Percentiles rank a stretch among this genome's conserved stretches.
Conservation (phyloP, 2,113 vertebrate species). For the Pedionomus torquatus region DNA sequence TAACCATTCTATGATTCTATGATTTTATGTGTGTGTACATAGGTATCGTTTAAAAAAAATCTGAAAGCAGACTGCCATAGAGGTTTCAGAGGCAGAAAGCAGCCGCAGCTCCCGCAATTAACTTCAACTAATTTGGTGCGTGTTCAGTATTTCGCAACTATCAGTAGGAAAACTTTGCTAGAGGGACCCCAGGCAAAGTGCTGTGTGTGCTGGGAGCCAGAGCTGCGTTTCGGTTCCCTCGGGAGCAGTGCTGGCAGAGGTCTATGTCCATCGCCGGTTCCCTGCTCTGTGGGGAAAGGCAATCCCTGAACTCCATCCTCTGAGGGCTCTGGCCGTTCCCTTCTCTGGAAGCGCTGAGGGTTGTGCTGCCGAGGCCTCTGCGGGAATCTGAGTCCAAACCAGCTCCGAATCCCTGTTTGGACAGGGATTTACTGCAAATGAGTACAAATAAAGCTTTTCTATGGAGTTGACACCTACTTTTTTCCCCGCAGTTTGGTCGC, state of each 20-base stretch:
- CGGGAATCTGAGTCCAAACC: background rate
- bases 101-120: rapidly evolving
- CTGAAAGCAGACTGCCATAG: background rate
- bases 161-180: background rate
- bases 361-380: no score
- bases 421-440: rapidly evolving
- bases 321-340: rapidly evolving
- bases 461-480: rapidly evolving
- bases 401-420: background rate
- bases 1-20: background rate
- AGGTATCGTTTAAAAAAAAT: background rate
- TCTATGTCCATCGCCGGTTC: rapidly evolving
- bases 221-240: background rate
- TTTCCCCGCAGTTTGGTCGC: background rate
- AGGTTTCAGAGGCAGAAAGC: background rate
- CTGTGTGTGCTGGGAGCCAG: rapidly evolving
- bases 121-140: background rate
- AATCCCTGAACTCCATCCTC: background rate
- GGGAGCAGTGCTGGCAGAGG: background rate
- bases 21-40: no score
- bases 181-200: rapidly evolving
- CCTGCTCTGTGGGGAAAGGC: background rate
- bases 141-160: background rate
- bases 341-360: background rate
- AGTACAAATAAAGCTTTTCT: background rate